These are phyloP conservation scores for Daubentonia madagascariensis DNA, from an alignment of 2,113 vertebrate species.

Conservation along the genomic window DNA sequence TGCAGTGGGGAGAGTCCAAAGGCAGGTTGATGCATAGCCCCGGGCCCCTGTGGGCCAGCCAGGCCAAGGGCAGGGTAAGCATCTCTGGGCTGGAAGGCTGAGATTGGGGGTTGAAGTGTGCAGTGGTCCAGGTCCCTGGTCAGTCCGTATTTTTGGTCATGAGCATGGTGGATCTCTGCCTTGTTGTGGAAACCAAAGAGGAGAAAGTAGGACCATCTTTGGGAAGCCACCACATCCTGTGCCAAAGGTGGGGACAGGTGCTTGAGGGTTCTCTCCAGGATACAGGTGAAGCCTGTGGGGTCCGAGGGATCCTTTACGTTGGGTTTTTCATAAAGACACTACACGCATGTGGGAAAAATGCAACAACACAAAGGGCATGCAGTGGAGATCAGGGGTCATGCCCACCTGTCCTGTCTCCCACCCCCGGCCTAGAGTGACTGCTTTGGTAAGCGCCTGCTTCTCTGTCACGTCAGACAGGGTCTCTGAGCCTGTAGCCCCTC, in stretches of 20 bases:
- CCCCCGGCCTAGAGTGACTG: no score
- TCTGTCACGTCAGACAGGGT: neutral
- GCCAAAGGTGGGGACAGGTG: neutral
- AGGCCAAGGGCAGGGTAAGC: neutral
- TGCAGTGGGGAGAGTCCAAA: neutral
- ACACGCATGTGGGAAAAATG: neutral
- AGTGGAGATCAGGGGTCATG: neutral
- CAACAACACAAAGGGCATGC: neutral
- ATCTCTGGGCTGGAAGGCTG: neutral
- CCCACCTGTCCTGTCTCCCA: neutral
- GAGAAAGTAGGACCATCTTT: accelerated
- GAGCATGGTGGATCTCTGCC: no score
- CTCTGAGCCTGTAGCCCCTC: neutral
- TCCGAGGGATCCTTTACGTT: neutral
- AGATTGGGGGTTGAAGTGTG: neutral
- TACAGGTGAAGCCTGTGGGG: neutral
- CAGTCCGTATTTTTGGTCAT: neutral
- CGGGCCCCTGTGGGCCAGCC: neutral
- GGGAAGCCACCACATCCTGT: neutral
- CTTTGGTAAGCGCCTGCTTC: neutral
- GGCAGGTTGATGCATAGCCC: neutral
- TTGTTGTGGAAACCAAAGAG: neutral
- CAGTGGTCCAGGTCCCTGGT: neutral
- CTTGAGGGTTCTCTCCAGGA: neutral
- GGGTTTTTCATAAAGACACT: neutral